These are phyloP conservation scores for Ditylenchus dipsaci DNA, from an alignment of 1,140 invertebrate genomes.

Conservation along the genomic window DNA sequence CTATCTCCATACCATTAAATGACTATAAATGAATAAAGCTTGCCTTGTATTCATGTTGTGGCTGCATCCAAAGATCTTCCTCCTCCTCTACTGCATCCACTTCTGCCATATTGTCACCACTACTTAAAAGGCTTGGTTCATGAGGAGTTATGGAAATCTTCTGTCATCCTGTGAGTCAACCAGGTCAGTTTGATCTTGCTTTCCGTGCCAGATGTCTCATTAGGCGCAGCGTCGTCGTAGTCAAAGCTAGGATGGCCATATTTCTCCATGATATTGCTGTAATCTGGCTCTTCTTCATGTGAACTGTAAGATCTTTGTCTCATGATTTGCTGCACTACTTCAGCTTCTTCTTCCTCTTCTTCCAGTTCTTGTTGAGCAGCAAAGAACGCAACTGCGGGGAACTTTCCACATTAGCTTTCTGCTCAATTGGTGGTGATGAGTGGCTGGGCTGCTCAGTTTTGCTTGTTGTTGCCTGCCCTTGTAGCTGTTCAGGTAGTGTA, in stretches of 20 bases:
- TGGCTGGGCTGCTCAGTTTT: not conserved
- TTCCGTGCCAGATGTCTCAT: no score
- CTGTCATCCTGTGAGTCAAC: no score
- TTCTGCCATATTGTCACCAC: not conserved
- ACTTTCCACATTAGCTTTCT: not conserved
- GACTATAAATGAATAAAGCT: not conserved
- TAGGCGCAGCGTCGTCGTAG: not conserved
- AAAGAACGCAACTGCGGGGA: not conserved
- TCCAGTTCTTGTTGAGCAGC: not conserved
- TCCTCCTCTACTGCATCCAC: slow-evolving; percentile 14
- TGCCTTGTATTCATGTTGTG: slow-evolving; percentile 36
- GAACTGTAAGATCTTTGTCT: not conserved
- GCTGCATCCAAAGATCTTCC: slow-evolving; percentile 46
- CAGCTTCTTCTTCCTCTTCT: slow-evolving; percentile 1
- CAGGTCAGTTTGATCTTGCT: no score
- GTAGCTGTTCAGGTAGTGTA: not conserved
- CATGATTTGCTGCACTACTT: not conserved
- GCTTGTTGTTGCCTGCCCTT: not conserved
- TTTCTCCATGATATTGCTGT: slow-evolving; percentile 1
- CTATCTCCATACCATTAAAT: not conserved
- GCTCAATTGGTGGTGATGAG: no score
- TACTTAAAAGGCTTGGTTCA: no score
- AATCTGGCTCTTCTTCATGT: not conserved
- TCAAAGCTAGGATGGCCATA: not conserved
- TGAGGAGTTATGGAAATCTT: no score